Base-by-base conservation (phyloP, 1,140 invertebrate genomes). In the Leptonema lineaticorne region DNA sequence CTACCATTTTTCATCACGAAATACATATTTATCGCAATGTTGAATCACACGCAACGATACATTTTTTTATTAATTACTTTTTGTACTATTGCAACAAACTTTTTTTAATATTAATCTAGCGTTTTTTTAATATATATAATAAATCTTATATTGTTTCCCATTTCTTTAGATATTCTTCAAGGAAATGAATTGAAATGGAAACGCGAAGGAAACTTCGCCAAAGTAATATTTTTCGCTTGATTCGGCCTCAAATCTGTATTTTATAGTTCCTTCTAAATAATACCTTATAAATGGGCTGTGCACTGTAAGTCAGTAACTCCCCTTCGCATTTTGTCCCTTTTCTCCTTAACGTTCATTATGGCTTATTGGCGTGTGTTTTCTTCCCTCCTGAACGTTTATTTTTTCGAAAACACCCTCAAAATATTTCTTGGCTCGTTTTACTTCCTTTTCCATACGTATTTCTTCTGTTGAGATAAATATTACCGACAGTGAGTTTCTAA, bases 241-340 rank as follows among this genome's bases (percentile, higher is more conserved):
- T 24, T 64, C 45, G 57, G 4, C 37, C 45, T 8, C 45, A 33
- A 64, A 64, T 64, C 62, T 50, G 18, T 64, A 64, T 64, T 64
- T 50, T 50, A 64, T 64, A 33, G 62, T 33, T 50, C n/a, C 16
- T 64, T 24, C 14, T 27, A 5, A 24, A 64, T 64, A 64, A 64
- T 64, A 46, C 45, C 28, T 50, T 64, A 64, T 64, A 50, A 64
- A 64, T 64, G 28, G 45, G 62, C 45, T 64, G 37, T 33, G 37
- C 24, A 27, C 28, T 20, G 7, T 50, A 50, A 64, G 62, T 50
- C 45, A 64, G 37, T 45, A 53, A 50, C 62, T 64, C 14, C 46
- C 62, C 62, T 18, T 20, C n/a, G 24, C 26, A 50, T 64, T 64
- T 50, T 64, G 41, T 46, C 41, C 24, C 62, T 50, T 64, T 64